Conservation (phyloP, 1,140 invertebrate species). For the Sminthurides bifidus region DNA sequence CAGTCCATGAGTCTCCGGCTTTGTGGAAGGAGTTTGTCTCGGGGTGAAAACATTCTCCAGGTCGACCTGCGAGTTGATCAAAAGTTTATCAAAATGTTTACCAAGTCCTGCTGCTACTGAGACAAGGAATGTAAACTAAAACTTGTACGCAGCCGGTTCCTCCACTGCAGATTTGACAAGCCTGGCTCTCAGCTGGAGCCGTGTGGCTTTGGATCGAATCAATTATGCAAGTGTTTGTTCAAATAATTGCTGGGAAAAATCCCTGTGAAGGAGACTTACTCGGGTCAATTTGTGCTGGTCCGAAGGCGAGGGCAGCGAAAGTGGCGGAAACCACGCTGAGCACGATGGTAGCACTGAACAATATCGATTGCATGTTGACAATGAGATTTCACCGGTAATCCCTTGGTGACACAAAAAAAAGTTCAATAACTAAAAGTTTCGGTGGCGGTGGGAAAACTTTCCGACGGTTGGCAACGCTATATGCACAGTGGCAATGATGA, state of each 20-base stretch:
- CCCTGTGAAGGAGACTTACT: slow-evolving; percentile 18
- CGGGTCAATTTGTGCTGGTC: slow-evolving; percentile 21
- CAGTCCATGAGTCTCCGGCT: slow-evolving; percentile 24
- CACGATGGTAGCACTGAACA: slow-evolving; percentile 2
- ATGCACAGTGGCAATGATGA: not conserved
- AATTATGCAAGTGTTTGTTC: not conserved
- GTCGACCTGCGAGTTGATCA: slow-evolving; percentile 19
- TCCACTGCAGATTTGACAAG: not conserved
- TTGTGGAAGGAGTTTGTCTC: slow-evolving; percentile 15
- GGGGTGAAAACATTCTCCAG: slow-evolving; percentile 17
- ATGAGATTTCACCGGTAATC: not conserved
- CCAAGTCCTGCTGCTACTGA: not conserved
- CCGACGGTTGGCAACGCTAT: not conserved
- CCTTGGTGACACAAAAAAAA: not conserved
- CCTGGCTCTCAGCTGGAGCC: not conserved
- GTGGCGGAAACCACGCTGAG: slow-evolving; percentile 10
- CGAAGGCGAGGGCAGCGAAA: slow-evolving; percentile 22
- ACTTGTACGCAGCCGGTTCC: not conserved
- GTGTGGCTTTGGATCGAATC: not conserved
- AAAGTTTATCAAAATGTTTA: not conserved
- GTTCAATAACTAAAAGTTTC: not conserved
- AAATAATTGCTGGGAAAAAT: not conserved
- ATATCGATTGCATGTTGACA: slow-evolving; percentile 9
- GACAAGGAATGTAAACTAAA: not conserved
- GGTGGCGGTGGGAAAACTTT: too few relatives aligned